Evolutionary conservation across 2,888 invertebrate species (phyloP), one percentile per base, ranked within the genome.

Genomic region (Gastracanthus pulcherrimus): DNA sequence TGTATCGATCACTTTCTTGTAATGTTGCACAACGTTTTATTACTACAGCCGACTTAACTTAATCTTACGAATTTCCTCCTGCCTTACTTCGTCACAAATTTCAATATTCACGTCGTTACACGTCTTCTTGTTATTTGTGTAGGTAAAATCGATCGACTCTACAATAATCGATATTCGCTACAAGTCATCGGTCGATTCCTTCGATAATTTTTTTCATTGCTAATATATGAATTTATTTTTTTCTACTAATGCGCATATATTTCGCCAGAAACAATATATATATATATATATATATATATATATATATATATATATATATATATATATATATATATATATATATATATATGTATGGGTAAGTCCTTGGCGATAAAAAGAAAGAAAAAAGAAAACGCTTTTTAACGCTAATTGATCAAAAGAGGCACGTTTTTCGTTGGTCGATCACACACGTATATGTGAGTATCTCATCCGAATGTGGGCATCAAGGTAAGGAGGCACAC

Each of bases 1-100:
- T 82, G 71, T 80, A 76, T 82, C 79, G 79, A 79, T 82, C 79
- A 72, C 82, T 79, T 82, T 82, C 51, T 67, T 76, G 71, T 72
- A 80, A 80, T 79, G 82, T 79, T 80, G 79, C 76, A 82, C 79
- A 76, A 76, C 60, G 31, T 67, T 62, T 48, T 60, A 71, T 48
- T 76, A 66, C 69, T 77, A 77, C 60, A 77, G 62, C 34, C 72
- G 67, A 74, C 62, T 81, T 81, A 81, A 67, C 76, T 71, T 70
- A 75, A 75, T 58, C 29, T 76, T 66, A 72, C 81, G 38, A 71
- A 67, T 66, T 41, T 72, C 31, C n/a, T 69, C 64, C 3, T 62
- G 55, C 13, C 7, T 41, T 26, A 34, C n/a, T 45, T 77, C 48
- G 70, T 74, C 64, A 45, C 69, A 81, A 55, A 71, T 62, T 74